phyloP scores from a whole-genome alignment of 2,888 invertebrate species.

The Lithophane leautieri region DNA sequence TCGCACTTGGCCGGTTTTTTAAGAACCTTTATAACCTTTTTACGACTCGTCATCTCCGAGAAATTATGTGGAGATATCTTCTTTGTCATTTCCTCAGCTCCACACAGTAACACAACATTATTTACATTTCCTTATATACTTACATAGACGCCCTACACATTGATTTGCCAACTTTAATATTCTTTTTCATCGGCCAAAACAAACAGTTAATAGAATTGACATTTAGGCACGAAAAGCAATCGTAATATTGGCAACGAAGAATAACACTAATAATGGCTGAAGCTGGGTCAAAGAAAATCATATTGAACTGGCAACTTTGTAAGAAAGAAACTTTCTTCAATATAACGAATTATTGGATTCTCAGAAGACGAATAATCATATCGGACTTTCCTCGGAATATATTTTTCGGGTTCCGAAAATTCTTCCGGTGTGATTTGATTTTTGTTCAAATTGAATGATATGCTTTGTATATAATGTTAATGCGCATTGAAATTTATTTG shows the following conservation, averaged over 20 bases:
- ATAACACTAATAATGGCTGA: slow-evolving; percentile 83
- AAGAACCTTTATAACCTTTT: not conserved
- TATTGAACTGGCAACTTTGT: slow-evolving; percentile 81
- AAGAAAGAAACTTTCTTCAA: slow-evolving; percentile 84
- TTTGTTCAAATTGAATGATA: slow-evolving; percentile 74
- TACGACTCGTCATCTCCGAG: not conserved
- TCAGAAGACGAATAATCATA: slow-evolving; percentile 80
- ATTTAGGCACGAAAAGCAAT: slow-evolving; percentile 63
- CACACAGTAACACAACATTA: not conserved
- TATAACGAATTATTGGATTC: slow-evolving; percentile 88
- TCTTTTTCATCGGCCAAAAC: slow-evolving; percentile 49
- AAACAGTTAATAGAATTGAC: slow-evolving; percentile 63
- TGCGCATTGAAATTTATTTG: slow-evolving; percentile 70
- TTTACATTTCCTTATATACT: not conserved
- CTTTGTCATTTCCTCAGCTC: not conserved
- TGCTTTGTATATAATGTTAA: slow-evolving; percentile 64
- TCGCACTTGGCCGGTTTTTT: not conserved
- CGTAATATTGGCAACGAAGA: slow-evolving; percentile 78
- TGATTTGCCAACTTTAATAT: slow-evolving; percentile 52
- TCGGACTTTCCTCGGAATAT: slow-evolving; percentile 80
- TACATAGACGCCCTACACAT: not conserved
- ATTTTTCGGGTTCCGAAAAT: slow-evolving; percentile 61
- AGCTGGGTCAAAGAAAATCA: slow-evolving; percentile 84
- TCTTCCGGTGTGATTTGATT: slow-evolving; percentile 69
- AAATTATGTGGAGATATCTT: not conserved